phyloP scores from a whole-genome alignment of 2,888 invertebrate genomes.

The Vandiemenella viatica region DNA sequence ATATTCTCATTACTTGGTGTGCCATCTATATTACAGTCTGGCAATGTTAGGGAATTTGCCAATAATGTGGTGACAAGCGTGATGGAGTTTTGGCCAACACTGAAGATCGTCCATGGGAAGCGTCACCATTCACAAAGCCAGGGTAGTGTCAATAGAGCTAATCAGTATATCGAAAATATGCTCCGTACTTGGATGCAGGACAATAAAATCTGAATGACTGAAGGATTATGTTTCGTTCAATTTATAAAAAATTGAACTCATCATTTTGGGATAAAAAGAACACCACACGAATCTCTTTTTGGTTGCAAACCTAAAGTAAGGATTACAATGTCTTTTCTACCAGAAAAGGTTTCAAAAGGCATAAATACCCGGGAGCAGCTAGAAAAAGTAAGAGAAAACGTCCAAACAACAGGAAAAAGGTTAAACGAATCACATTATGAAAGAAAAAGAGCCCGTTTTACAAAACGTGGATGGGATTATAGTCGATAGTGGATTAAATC shows the following conservation, averaged over 20 bases:
- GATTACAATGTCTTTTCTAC: slow-evolving; percentile 11
- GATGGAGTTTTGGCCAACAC: not conserved
- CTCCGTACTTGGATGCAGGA: too few species aligned
- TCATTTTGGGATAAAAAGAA: not conserved
- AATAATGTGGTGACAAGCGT: not conserved
- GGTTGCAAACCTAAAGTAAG: too few species aligned
- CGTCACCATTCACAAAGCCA: too few species aligned
- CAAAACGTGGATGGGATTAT: not conserved
- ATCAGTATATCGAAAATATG: slow-evolving; percentile 1
- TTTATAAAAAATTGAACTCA: not conserved
- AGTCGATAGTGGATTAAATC: not conserved
- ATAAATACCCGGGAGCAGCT: slow-evolving; percentile 14
- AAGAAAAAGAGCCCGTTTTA: not conserved
- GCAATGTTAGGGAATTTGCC: too few species aligned
- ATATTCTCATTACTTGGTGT: slow-evolving; percentile 24
- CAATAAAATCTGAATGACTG: not conserved
- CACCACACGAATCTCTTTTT: not conserved
- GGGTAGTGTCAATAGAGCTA: slow-evolving; percentile 1
- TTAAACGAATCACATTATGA: not conserved
- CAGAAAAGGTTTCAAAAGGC: slow-evolving; percentile 14
- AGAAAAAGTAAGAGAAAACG: slow-evolving; percentile 8
- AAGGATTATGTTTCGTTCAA: not conserved
- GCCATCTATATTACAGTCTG: slow-evolving; percentile 23
- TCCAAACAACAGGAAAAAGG: not conserved
- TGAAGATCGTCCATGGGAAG: slow-evolving; percentile 2